Percentiles rank a stretch among this genome's conserved stretches.
These are phyloP conservation scores for Polypterus bichir DNA, from an alignment of 2,113 vertebrate genomes.

Conservation along the genomic window DNA sequence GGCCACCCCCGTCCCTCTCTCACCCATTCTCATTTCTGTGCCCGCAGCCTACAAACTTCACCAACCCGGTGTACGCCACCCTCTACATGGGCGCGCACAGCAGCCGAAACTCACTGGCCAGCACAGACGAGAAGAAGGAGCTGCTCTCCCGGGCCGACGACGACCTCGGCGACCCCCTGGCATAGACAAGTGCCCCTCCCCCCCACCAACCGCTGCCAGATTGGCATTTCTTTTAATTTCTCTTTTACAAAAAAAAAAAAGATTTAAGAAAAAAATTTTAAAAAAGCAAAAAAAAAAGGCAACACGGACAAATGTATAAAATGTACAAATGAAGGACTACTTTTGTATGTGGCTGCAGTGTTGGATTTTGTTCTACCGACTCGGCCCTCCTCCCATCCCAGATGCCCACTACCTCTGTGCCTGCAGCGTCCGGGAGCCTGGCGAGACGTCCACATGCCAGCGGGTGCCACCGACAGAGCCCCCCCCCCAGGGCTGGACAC, in stretches of 20 bases:
- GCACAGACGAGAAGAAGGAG: constrained; percentile 92
- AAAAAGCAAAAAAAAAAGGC: constrained; percentile 42
- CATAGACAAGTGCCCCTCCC: constrained; percentile 47
- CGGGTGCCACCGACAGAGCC: no score
- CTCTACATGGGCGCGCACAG: constrained; percentile 94
- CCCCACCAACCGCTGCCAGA: constrained; percentile 18
- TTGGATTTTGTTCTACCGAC: constrained; percentile 70
- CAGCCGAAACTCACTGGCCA: constrained; percentile 88
- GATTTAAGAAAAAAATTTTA: constrained; percentile 40
- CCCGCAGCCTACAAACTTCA: constrained; percentile 88
- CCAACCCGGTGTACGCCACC: constrained; percentile 90
- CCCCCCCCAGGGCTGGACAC: constrained; percentile 9
- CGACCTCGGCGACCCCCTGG: constrained; percentile 81
- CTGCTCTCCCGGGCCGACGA: constrained; percentile 80
- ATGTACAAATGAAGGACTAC: constrained; percentile 97
- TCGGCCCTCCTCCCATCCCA: constrained; percentile 24
- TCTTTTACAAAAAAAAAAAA: constrained; percentile 49
- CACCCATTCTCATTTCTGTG: neutral
- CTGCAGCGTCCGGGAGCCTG: neutral
- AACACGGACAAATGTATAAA: constrained; percentile 72
- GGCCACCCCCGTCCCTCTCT: no score
- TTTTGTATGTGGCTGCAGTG: constrained; percentile 98
- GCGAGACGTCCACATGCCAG: neutral
- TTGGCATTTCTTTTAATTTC: constrained; percentile 29
- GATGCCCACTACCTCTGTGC: constrained; percentile 65